Base-by-base conservation (phyloP, 1,140 invertebrate species). In the Conus betulinus region DNA sequence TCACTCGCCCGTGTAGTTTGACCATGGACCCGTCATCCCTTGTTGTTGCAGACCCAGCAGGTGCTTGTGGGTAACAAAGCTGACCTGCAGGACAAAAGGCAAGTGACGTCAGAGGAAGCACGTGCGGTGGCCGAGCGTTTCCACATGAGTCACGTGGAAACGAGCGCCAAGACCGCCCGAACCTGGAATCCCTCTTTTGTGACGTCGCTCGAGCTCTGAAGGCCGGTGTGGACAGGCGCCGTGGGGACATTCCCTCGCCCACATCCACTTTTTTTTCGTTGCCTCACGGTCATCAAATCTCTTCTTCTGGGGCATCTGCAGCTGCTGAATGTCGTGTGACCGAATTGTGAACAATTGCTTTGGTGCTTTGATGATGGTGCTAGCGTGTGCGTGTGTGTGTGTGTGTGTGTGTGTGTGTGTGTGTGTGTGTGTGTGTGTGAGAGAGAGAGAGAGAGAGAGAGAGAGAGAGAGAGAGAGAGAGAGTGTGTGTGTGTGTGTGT, bases 51-150 rank as follows among this genome's bases (percentile, higher is more conserved):
- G 60, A 55, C 67, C 6, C 25, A 71, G 15, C 15, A 83, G 63
- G 63, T 84, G 17, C 71, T 86, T 25, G 85, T 86, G 27, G 85
- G 85, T 20, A 86, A 86, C 85, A 86, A 86, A 25, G 51, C 67
- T 76, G 88, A 88, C 57, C 53, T 85, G 55, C 67, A 10, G 8
- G 13, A 20, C 27, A 25, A 39, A 1, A 67, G 88, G 15, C 71
- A 79, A 52, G 84, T 88, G 71, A n/a, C 53, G 6, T 17, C 10
- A 52, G 84, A 88, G 15, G 76, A 20, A 23, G 88, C 71, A 5
- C 23, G 25, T 8, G 74, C 74, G 10, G 25, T 88, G 39, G 88
- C 88, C 13, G 52, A 84, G 10, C 60, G 13, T 5, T 8, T 17
- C 52, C 71, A 74, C 53, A 57, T 86, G 51, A 57, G 27, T 67